Evolutionary conservation across 2,797 vertebrate genomes (phyloP).

Genomic region (Aviceda leuphotes): DNA sequence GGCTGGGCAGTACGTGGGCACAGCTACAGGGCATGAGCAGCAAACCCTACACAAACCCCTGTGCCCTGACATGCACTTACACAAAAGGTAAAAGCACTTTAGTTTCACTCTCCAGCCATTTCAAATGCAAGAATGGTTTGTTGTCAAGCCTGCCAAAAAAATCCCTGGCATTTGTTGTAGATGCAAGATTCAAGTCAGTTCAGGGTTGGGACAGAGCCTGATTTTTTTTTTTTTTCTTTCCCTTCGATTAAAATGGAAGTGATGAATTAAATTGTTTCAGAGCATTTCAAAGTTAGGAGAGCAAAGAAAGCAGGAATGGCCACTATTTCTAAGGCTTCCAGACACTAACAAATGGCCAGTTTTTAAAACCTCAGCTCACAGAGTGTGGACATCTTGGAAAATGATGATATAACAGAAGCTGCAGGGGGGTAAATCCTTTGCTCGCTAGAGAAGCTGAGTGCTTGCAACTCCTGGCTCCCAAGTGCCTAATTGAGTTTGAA

Average conservation of each 20-base stretch:
- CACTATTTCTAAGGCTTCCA: not conserved
- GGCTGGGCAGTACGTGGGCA: not conserved
- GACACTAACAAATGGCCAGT: not conserved
- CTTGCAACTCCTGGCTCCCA: not conserved
- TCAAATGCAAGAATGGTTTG: not conserved
- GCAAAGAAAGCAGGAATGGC: not conserved
- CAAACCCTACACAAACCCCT: not conserved
- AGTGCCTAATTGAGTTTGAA: not conserved
- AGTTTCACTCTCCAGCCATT: accelerated
- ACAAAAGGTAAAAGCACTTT: not conserved
- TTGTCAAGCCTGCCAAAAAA: not conserved
- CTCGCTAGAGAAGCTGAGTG: not conserved
- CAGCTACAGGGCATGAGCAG: not conserved
- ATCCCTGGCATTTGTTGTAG: not conserved
- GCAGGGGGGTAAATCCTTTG: not conserved
- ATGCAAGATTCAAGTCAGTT: not conserved
- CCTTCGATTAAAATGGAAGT: not conserved
- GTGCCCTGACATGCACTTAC: accelerated
- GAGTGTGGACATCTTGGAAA: not conserved
- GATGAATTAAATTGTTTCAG: not conserved
- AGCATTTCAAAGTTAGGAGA: not conserved
- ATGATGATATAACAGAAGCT: accelerated
- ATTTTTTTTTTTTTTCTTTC: not conserved
- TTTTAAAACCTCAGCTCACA: not conserved
- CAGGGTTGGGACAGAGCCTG: not conserved